Conservation (phyloP, 2,113 vertebrate species). For the Muntiacus muntjak region DNA sequence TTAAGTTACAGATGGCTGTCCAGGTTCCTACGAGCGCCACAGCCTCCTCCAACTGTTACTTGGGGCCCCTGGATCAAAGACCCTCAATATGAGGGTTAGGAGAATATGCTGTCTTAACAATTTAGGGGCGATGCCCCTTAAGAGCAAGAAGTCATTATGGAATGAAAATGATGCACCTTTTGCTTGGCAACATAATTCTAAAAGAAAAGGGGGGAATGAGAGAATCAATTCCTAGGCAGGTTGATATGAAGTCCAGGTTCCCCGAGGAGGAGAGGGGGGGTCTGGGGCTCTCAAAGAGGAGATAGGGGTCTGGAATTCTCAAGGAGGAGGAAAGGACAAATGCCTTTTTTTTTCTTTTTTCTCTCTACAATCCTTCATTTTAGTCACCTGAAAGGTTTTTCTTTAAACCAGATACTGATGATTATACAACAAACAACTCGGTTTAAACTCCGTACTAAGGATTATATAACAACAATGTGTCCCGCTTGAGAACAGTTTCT, state of each 20-base stretch:
- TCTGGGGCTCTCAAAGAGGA: background rate
- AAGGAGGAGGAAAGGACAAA: background rate
- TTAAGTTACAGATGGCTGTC: background rate
- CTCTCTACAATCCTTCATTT: background rate
- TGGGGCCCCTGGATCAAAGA: background rate
- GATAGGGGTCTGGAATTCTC: background rate
- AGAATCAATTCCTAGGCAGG: background rate
- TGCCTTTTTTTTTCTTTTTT: background rate
- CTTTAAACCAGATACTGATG: background rate
- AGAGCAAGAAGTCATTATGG: background rate
- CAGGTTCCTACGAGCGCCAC: accelerated
- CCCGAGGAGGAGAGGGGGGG: accelerated
- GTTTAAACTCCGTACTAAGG: background rate
- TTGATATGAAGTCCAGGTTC: background rate
- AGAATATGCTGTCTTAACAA: background rate
- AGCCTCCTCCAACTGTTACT: background rate
- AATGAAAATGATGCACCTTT: background rate
- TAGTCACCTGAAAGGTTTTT: background rate
- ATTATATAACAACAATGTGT: background rate
- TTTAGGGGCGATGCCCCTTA: background rate
- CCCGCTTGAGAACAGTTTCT: background rate
- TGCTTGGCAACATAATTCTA: background rate
- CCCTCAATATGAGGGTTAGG: background rate
- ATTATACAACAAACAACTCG: background rate
- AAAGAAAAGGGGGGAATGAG: background rate